Base-by-base conservation (phyloP, 2,888 invertebrate species). In the Hololepta plana region DNA sequence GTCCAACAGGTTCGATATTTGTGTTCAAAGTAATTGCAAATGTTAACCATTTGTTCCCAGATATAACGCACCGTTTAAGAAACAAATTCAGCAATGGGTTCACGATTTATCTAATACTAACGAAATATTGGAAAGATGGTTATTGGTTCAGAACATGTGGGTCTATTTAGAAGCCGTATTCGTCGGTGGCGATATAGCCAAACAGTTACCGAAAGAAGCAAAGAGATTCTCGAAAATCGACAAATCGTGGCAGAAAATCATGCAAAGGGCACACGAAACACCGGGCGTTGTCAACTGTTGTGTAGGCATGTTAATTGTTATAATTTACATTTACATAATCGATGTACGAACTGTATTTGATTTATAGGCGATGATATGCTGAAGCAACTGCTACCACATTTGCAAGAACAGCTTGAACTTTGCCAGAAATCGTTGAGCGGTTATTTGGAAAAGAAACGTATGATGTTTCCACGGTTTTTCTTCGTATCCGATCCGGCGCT, bases 101-200 rank as follows among this genome's bases (percentile, higher is more conserved):
- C 72, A 75, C 36, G 91, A 95, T 51, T 57, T 95, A 26, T 88
- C 90, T 26, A 91, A 88, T 47, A 91, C 93, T 0, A 91, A 93
- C 49, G 95, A 95, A 55, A 90, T 95, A 42, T 62, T 95, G 27
- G 93, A 95, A 51, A 67, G 91, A 32, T 95, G 95, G 95, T 62
- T 95, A 20, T 62, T 90, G 1, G 93, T 95, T 0, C 95, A 95
- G 53, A 95, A 95, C 48, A 81, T 95, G 74, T 95, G 95, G 95
- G 91, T 95, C 0, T 95, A 95, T 47, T 59, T 95, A 12, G 95
- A 95, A 53, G 95, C 95, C 0, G 95, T 95, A 1, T 95, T 95
- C 53, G 93, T 95, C 1, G 95, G 95, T 2, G 95, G 95, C 28
- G 95, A 95, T 47, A 95, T 95, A 40, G 95, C 95, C n/a, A 93